Evolutionary conservation across 2,113 vertebrate genomes (phyloP).

Genomic region (Antennarius striatus): DNA sequence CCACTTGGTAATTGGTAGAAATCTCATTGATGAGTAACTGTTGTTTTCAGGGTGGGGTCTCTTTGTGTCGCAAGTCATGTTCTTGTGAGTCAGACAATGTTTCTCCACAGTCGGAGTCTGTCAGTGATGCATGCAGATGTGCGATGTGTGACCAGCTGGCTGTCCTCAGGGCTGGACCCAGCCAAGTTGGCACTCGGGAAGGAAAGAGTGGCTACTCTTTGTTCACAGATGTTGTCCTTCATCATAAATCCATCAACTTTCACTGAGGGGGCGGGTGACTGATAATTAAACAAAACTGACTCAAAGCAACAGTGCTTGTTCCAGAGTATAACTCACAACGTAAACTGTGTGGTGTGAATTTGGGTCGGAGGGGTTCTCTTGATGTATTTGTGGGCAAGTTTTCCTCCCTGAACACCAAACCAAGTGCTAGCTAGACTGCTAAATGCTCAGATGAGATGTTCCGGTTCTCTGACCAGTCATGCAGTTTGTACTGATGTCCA

Average conservation of each 20-base stretch:
- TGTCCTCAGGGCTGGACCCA: slow-evolving; percentile 31
- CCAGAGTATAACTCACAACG: slow-evolving; percentile 22
- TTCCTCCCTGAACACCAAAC: not conserved
- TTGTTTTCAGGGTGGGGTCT: slow-evolving; percentile 3
- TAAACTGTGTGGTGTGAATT: slow-evolving; percentile 2
- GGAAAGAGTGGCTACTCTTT: slow-evolving; percentile 69
- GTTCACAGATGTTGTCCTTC: slow-evolving; percentile 67
- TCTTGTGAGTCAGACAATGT: slow-evolving; percentile 5
- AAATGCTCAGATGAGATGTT: too few relatives aligned
- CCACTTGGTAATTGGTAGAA: not conserved
- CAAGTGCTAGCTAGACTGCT: not conserved
- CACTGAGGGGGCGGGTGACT: slow-evolving; percentile 15
- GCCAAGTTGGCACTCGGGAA: slow-evolving; percentile 67
- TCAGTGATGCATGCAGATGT: slow-evolving; percentile 20
- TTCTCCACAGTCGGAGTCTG: slow-evolving; percentile 14
- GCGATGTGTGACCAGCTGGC: slow-evolving; percentile 52
- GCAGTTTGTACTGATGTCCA: slow-evolving; percentile 5
- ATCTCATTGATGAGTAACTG: slow-evolving; percentile 20
- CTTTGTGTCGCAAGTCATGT: slow-evolving; percentile 17
- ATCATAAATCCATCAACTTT: slow-evolving; percentile 58
- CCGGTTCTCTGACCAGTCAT: too few relatives aligned
- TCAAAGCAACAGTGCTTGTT: slow-evolving; percentile 23
- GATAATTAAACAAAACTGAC: not conserved
- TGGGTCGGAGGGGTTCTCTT: slow-evolving; percentile 2
- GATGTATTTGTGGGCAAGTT: not conserved